Evolutionary conservation across 2,888 invertebrate species (phyloP).

Genomic region (Apeira syringaria): DNA sequence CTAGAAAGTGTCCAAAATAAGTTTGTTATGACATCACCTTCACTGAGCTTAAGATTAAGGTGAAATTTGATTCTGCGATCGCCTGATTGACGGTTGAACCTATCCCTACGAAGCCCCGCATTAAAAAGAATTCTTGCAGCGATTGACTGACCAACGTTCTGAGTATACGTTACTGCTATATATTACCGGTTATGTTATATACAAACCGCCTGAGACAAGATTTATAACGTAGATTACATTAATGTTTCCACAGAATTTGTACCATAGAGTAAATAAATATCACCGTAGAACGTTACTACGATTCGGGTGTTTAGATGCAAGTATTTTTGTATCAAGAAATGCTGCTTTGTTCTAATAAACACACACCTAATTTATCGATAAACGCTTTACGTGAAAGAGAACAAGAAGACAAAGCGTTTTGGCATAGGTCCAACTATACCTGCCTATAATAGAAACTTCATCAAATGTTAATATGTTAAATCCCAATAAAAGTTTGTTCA

Average conservation of each 20-base stretch:
- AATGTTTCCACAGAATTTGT: slow-evolving; percentile 21
- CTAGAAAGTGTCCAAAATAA: no score
- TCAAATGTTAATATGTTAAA: no score
- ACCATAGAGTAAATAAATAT: slow-evolving; percentile 20
- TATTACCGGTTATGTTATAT: not conserved
- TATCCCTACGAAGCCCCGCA: no score
- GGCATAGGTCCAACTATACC: slow-evolving; percentile 43
- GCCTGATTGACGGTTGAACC: no score
- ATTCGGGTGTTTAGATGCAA: slow-evolving; percentile 61
- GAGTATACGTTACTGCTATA: not conserved
- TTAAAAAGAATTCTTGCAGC: not conserved
- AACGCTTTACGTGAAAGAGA: slow-evolving; percentile 46
- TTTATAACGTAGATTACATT: slow-evolving; percentile 22
- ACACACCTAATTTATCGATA: slow-evolving; percentile 49
- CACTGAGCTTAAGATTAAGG: no score
- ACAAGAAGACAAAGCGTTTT: slow-evolving; percentile 47
- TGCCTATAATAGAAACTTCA: slow-evolving; percentile 21
- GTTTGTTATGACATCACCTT: no score
- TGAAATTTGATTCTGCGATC: no score
- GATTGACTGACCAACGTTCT: not conserved
- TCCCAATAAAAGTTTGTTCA: no score
- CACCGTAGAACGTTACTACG: slow-evolving; percentile 13
- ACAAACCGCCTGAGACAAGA: slow-evolving; percentile 2
- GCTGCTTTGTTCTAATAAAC: slow-evolving; percentile 45
- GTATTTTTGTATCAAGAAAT: slow-evolving; percentile 59